Evolutionary conservation across 2,113 vertebrate species (phyloP).

Genomic region (Tricholaema leucomelas): DNA sequence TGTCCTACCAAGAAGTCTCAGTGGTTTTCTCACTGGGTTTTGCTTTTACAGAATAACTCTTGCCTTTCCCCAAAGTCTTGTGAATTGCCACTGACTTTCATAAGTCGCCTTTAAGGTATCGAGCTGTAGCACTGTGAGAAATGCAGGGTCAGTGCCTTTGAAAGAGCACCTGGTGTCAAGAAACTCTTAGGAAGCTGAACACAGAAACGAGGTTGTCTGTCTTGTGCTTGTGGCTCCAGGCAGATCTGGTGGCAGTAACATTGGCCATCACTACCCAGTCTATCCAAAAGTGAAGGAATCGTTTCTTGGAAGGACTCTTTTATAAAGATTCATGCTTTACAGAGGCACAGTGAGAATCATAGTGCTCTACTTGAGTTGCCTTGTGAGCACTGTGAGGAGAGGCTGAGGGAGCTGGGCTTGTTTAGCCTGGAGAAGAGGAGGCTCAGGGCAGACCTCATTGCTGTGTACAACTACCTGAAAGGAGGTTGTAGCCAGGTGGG

Average conservation of each 20-base stretch:
- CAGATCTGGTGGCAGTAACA: fast-evolving
- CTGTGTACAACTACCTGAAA: too few relatives aligned
- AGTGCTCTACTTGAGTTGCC: not conserved
- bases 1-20: not conserved
- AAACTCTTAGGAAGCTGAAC: not conserved
- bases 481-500: too few relatives aligned
- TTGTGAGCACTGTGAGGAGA: too few relatives aligned
- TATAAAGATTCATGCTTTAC: not conserved
- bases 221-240: not conserved
- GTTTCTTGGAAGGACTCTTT: not conserved
- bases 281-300: not conserved
- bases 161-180: not conserved
- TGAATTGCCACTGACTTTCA: not conserved
- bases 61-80: not conserved
- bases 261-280: not conserved
- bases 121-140: not conserved
- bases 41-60: not conserved
- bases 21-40: not conserved
- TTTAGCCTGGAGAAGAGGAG: too few relatives aligned
- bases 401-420: too few relatives aligned
- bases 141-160: not conserved
- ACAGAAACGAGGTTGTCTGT: not conserved
- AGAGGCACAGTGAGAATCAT: fast-evolving
- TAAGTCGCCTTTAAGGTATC: not conserved
- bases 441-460: too few relatives aligned